Conservation (phyloP, 2,113 vertebrate genomes). For the Ivindomyrus marchei region DNA sequence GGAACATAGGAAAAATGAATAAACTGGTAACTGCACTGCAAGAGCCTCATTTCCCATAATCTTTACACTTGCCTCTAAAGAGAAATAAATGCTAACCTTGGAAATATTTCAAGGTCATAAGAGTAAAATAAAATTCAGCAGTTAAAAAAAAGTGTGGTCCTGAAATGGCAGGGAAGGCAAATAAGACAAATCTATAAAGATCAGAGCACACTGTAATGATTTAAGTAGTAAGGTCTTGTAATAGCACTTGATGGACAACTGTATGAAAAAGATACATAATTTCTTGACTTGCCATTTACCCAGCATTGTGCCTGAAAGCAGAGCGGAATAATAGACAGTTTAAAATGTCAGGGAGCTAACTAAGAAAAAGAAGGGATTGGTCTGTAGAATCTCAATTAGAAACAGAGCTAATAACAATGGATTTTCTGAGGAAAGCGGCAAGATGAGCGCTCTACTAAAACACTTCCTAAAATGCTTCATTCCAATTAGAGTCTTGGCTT, state of each 20-base stretch:
- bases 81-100: conserved; percentile 67
- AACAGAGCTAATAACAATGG: conserved; percentile 52
- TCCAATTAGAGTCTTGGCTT: conserved; percentile 52
- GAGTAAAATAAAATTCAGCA: conserved; percentile 36
- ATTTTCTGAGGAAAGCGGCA: conserved; percentile 28
- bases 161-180: conserved; percentile 66
- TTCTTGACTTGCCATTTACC: conserved; percentile 73
- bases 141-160: conserved; percentile 37
- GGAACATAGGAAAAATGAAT: not conserved
- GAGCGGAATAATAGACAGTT: conserved; percentile 70
- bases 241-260: conserved; percentile 60
- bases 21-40: not conserved
- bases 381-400: conserved; percentile 69
- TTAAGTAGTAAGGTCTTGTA: conserved; percentile 49
- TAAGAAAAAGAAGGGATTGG: conserved; percentile 66
- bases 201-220: conserved; percentile 57
- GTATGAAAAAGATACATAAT: conserved; percentile 73
- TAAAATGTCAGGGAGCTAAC: conserved; percentile 73
- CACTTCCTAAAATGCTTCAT: conserved; percentile 49
- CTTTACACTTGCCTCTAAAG: conserved; percentile 68
- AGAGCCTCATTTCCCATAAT: conserved; percentile 47
- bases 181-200: conserved; percentile 69
- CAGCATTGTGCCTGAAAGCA: conserved; percentile 70
- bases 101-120: conserved; percentile 63
- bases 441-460: conserved; percentile 41